Conservation (phyloP, 2,113 vertebrate species). For the Salvelinus sp. region DNA sequence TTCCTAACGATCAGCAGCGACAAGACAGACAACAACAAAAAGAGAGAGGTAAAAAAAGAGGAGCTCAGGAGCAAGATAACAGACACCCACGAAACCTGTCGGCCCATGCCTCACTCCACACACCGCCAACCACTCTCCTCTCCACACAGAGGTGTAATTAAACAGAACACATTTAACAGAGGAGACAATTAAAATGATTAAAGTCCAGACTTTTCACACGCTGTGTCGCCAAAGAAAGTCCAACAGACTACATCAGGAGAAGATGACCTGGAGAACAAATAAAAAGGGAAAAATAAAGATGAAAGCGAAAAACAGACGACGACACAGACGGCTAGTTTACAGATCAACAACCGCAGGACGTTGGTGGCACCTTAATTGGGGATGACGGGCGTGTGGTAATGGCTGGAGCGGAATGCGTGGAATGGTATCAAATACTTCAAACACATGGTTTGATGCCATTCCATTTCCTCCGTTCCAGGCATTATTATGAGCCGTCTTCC, state of each 20-base stretch:
- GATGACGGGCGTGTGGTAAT: too few relatives aligned
- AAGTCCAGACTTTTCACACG: constrained; percentile 47
- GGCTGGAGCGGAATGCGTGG: too few relatives aligned
- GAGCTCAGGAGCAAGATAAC: not conserved
- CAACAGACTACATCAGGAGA: not conserved
- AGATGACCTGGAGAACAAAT: too few relatives aligned
- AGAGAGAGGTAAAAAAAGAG: not conserved
- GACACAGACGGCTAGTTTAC: not conserved
- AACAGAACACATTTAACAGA: constrained; percentile 45
- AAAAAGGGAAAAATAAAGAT: not conserved
- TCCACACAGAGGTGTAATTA: constrained; percentile 49
- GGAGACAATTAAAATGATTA: constrained; percentile 58
- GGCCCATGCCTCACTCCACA: not conserved
- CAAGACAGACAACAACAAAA: not conserved
- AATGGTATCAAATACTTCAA: too few relatives aligned
- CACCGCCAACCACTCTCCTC: not conserved
- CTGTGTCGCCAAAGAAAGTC: constrained; percentile 31
- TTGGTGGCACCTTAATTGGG: too few relatives aligned
- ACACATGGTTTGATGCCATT: too few relatives aligned
- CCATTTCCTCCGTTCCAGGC: too few relatives aligned
- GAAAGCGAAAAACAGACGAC: constrained; percentile 3
- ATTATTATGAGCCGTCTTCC: constrained; percentile 1
- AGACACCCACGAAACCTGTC: constrained; percentile 2
- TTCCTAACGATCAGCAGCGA: not conserved
- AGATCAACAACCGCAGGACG: constrained; percentile 2